A percentile compares a stretch with the other conserved stretches of the same genome.
Evolutionary conservation across 2,888 invertebrate species (phyloP).

Genomic region (Sarcophaga carnaria): DNA sequence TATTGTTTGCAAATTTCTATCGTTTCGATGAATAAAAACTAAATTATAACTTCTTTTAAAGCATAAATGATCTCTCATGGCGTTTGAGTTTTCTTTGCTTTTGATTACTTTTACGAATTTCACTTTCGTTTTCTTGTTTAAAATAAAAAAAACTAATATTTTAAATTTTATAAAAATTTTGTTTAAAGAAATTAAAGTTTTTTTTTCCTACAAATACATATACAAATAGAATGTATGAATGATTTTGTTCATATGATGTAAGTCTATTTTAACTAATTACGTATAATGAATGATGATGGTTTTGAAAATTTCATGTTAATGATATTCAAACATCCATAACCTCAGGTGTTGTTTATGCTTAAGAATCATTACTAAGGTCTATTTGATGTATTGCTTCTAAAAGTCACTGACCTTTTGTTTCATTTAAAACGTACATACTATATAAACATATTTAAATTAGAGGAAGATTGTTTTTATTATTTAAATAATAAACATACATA

Average conservation of each 20-base stretch:
- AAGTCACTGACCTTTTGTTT: background rate
- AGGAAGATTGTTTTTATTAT: no score
- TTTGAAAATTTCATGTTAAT: no score
- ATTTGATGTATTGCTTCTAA: background rate
- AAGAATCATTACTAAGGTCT: no score
- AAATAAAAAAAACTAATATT: background rate
- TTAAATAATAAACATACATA: no score
- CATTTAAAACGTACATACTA: background rate
- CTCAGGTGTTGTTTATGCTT: no score
- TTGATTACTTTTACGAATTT: conserved; percentile 26
- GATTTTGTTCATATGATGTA: no score
- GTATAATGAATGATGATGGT: no score
- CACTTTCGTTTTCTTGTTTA: conserved; percentile 47
- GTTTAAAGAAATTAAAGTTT: conserved; percentile 7
- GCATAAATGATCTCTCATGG: conserved; percentile 9
- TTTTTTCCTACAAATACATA: background rate
- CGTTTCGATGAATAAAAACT: conserved; percentile 26
- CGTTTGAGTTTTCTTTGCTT: background rate
- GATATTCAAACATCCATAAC: no score
- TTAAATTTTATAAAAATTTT: background rate
- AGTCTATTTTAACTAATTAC: no score
- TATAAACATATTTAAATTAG: background rate
- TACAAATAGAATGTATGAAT: no score
- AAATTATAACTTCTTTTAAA: conserved; percentile 10
- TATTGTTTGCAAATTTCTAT: conserved; percentile 62